Conservation (phyloP, 2,888 invertebrate species). For the Gryllus longicercus region DNA sequence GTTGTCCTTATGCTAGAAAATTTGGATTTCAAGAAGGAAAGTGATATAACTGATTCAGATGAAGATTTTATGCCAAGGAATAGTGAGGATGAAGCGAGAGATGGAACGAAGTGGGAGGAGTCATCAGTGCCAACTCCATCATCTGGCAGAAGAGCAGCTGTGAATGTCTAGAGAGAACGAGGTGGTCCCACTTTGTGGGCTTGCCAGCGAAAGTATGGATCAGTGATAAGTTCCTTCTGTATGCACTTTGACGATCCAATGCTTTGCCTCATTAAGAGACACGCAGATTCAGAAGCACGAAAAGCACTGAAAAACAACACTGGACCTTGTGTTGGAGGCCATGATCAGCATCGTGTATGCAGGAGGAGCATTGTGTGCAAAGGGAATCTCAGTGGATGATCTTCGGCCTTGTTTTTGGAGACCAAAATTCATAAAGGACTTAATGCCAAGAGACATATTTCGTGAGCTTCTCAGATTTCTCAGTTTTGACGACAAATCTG, state of each 20-base stretch:
- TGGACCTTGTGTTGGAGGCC: not conserved
- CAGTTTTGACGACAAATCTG: no score
- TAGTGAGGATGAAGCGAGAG: no score
- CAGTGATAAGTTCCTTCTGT: not conserved
- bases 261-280: not conserved
- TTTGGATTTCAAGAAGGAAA: no score
- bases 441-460: not conserved
- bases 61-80: no score
- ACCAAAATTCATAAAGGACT: not conserved
- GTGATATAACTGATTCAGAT: no score
- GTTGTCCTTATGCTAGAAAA: no score
- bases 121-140: no score
- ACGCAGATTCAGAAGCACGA: not conserved
- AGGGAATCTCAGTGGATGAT: not conserved
- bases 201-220: not conserved
- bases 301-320: not conserved
- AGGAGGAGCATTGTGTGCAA: not conserved
- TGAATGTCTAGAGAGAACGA: not conserved
- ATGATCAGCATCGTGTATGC: not conserved
- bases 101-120: no score
- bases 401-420: not conserved
- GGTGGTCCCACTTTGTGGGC: not conserved
- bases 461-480: not conserved
- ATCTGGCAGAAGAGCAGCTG: not conserved
- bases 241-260: not conserved